phyloP scores from a whole-genome alignment of 2,797 vertebrate genomes.

The Acanthornis magna region DNA sequence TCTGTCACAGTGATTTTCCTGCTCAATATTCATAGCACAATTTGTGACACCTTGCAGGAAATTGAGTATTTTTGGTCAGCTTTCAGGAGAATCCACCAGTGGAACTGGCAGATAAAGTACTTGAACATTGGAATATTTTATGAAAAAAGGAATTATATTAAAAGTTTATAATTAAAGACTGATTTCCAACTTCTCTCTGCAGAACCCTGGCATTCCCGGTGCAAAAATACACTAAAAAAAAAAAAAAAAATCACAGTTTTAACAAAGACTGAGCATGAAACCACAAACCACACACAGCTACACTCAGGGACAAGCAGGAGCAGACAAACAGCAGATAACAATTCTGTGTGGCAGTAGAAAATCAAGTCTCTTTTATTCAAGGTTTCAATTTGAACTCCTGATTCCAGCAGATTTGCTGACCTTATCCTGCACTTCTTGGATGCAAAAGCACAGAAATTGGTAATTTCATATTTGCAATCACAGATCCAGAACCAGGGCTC shows the following conservation, averaged over 20 bases:
- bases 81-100: neutral
- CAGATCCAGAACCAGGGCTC: neutral
- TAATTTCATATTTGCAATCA: neutral
- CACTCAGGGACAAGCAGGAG: slow-evolving; percentile 1
- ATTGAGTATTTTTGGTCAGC: neutral
- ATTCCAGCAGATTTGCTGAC: neutral
- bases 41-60: neutral
- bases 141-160: neutral
- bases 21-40: neutral
- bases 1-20: neutral
- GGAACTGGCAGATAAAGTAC: neutral
- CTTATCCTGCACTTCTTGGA: neutral
- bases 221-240: slow-evolving; percentile 72
- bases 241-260: slow-evolving; percentile 73
- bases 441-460: neutral
- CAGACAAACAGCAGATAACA: neutral
- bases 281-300: slow-evolving; percentile 35
- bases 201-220: slow-evolving; percentile 72
- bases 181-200: neutral
- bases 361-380: neutral
- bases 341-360: neutral
- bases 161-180: neutral
- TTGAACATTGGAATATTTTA: neutral
- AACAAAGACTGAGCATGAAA: slow-evolving; percentile 14
- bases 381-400: neutral